These are phyloP conservation scores for Apantesis nais DNA, from an alignment of 2,888 invertebrate species.

Conservation along the genomic window DNA sequence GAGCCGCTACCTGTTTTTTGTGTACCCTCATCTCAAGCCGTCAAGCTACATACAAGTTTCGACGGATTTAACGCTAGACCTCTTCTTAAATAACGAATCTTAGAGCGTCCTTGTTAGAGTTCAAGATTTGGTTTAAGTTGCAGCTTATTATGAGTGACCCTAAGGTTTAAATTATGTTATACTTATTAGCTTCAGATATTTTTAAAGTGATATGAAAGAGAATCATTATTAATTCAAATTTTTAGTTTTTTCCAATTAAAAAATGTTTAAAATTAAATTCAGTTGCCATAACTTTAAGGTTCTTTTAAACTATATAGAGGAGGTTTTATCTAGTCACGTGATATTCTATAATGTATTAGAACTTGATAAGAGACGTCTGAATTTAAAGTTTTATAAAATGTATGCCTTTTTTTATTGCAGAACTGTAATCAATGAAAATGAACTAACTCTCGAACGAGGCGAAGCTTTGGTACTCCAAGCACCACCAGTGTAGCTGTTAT, in stretches of 20 bases:
- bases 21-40: background rate
- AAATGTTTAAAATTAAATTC: background rate
- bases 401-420: conserved; percentile 46
- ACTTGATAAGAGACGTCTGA: background rate
- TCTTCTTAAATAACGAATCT: background rate
- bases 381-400: background rate
- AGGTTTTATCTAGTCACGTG: background rate
- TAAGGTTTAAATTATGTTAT: background rate
- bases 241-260: background rate
- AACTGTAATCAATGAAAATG: conserved; percentile 38
- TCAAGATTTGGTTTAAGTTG: too few relatives aligned
- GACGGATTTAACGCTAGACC: background rate
- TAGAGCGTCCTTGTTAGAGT: too few relatives aligned
- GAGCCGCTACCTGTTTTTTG: background rate
- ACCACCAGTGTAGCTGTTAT: conserved; percentile 43
- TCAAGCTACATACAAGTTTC: background rate
- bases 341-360: background rate
- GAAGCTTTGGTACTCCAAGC: conserved; percentile 64
- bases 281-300: background rate
- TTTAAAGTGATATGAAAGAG: background rate
- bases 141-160: background rate
- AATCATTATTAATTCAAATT: too few relatives aligned
- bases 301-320: too few relatives aligned
- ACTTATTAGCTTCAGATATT: background rate
- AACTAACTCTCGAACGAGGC: conserved; percentile 56